Evolutionary conservation across 64 coral and sea anemone species (phyloP).

Genomic region (Dendrophyllia cribrosa): DNA sequence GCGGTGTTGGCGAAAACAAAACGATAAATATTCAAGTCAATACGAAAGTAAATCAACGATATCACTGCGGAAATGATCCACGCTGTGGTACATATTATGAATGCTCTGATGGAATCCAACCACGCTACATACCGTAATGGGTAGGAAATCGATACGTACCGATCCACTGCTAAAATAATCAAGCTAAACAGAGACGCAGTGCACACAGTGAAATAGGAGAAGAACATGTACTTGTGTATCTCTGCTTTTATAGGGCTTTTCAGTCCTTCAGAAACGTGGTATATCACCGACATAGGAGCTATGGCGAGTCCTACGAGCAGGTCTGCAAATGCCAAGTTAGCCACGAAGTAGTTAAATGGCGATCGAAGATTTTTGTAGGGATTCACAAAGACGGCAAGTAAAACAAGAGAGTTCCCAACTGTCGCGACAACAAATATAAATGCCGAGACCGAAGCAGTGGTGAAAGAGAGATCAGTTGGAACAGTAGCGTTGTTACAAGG

Average conservation of each 20-base stretch:
- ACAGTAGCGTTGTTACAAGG: constrained; percentile 23
- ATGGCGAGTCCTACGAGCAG: constrained; percentile 48
- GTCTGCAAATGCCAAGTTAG: constrained; percentile 69
- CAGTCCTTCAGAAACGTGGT: constrained; percentile 62
- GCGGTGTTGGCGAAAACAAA: constrained; percentile 67
- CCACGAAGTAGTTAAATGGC: constrained; percentile 81
- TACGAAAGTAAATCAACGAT: constrained; percentile 31
- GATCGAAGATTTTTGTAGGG: constrained; percentile 71
- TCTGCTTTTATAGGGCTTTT: background rate
- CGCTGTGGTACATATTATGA: background rate
- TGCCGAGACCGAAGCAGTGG: constrained; percentile 60
- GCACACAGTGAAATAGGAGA: constrained; percentile 80
- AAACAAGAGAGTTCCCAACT: constrained; percentile 72
- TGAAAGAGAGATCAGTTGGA: constrained; percentile 54
- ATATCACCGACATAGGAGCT: constrained; percentile 68
- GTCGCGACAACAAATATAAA: constrained; percentile 48
- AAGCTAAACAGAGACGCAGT: constrained; percentile 87
- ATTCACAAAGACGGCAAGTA: constrained; percentile 58
- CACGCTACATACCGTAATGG: constrained; percentile 3
- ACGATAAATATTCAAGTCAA: constrained; percentile 20
- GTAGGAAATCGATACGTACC: constrained; percentile 47
- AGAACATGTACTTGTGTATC: constrained; percentile 18
- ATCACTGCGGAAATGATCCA: constrained; percentile 35
- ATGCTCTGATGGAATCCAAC: background rate
- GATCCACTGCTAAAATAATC: constrained; percentile 69